Percentiles rank a stretch among this genome's conserved stretches.
phyloP scores from a whole-genome alignment of 2,888 invertebrate species.

The Sarcophaga variegata region DNA sequence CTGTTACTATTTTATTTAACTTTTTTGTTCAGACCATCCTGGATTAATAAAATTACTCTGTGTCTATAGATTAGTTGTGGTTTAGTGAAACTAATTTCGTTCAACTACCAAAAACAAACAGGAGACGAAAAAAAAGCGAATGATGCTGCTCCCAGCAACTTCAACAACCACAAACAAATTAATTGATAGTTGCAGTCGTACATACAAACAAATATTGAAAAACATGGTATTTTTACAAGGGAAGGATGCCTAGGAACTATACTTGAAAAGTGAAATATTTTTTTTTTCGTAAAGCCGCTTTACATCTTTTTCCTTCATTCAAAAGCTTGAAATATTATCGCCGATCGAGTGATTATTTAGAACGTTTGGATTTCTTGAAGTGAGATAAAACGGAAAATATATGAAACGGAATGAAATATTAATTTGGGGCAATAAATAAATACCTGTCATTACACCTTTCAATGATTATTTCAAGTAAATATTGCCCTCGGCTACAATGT shows the following conservation, averaged over 20 bases:
- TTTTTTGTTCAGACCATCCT: not conserved
- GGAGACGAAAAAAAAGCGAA: not conserved
- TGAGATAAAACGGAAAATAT: too few relatives aligned
- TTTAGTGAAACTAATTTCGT: conserved; percentile 60
- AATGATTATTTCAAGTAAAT: too few relatives aligned
- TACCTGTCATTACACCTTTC: too few relatives aligned
- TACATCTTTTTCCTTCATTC: too few relatives aligned
- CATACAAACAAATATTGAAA: conserved; percentile 50
- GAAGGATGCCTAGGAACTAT: not conserved
- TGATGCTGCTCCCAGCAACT: not conserved
- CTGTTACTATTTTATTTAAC: not conserved
- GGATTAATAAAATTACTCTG: conserved; percentile 39
- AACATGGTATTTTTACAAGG: conserved; percentile 19
- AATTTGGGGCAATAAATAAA: too few relatives aligned
- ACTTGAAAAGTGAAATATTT: not conserved
- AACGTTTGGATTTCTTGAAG: too few relatives aligned
- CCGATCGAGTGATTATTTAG: too few relatives aligned
- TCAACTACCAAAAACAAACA: conserved; percentile 34
- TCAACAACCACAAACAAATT: conserved; percentile 53
- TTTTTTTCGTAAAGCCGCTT: too few relatives aligned
- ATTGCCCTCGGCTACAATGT: too few relatives aligned
- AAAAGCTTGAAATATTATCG: too few relatives aligned
- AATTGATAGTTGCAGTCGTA: conserved; percentile 48
- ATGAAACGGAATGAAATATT: too few relatives aligned
- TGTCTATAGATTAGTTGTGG: conserved; percentile 54